A percentile compares a stretch with the other conserved stretches of the same genome.
Conservation (phyloP, 23 tunicate species). For the Diplosoma virens region DNA sequence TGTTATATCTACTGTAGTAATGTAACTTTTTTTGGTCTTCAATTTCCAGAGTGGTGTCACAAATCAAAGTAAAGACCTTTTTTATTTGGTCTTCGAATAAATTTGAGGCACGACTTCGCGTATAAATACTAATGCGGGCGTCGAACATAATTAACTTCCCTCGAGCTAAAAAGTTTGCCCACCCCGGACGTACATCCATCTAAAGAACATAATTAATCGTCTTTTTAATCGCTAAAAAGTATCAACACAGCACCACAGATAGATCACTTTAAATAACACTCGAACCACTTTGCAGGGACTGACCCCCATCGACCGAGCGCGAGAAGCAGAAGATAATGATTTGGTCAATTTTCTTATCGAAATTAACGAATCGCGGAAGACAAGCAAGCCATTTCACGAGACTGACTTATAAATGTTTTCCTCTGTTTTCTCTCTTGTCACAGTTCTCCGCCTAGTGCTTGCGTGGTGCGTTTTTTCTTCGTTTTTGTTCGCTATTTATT, state of each 20-base stretch:
- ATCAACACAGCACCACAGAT: not conserved
- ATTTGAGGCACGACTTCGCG: too few species aligned
- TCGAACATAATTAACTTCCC: too few species aligned
- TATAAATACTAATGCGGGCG: too few species aligned
- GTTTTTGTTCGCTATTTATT: not conserved
- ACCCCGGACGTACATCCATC: not conserved
- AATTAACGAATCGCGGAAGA: not conserved
- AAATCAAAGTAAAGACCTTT: too few species aligned
- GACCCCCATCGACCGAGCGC: constrained; percentile 58
- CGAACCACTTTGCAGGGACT: constrained; percentile 53
- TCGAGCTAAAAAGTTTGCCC: too few species aligned
- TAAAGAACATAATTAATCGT: too few species aligned
- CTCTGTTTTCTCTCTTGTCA: not conserved
- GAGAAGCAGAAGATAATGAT: constrained; percentile 27
- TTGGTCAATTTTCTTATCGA: constrained; percentile 39
- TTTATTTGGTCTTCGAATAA: too few species aligned
- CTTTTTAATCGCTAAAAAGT: too few species aligned
- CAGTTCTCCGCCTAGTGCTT: not conserved
- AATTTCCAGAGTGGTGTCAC: too few species aligned
- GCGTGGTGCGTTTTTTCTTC: not conserved
- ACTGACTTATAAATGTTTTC: constrained; percentile 33
- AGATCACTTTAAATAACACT: not conserved
- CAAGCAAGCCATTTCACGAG: constrained; percentile 4
- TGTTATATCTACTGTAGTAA: too few species aligned
- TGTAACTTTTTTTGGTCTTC: too few species aligned